Evolutionary conservation across 2,113 vertebrate species (phyloP).

Genomic region (Cyanocitta stelleri): DNA sequence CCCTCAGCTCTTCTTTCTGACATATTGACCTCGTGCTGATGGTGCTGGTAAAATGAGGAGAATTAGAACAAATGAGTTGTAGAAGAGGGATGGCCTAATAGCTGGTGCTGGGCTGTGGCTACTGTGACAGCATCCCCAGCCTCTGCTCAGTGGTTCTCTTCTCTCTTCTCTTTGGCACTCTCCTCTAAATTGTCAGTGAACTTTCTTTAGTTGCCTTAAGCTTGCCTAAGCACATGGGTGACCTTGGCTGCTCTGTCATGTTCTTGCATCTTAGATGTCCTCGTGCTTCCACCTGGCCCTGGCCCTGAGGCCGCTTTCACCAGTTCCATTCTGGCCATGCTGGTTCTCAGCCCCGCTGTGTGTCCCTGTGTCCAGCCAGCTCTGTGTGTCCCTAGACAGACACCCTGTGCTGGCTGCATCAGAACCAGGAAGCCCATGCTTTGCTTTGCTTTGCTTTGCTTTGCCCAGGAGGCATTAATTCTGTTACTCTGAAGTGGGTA

Average conservation of each 20-base stretch:
- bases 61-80: neutral
- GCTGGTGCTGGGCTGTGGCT: neutral
- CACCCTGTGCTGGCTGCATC: neutral
- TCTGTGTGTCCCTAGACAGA: neutral
- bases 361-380: neutral
- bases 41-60: conserved; percentile 40
- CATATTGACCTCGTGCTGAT: neutral
- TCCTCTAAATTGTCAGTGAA: neutral
- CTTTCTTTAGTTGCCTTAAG: conserved; percentile 45
- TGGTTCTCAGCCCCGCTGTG: neutral
- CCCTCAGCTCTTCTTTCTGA: neutral
- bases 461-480: neutral
- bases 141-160: neutral
- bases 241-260: neutral
- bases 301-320: neutral
- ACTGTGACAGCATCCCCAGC: neutral
- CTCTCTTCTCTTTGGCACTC: neutral
- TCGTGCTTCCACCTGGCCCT: neutral
- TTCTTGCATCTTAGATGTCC: neutral
- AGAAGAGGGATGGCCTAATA: neutral
- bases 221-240: neutral
- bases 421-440: neutral
- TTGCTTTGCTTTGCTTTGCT: neutral
- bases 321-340: neutral
- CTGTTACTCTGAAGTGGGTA: neutral